phyloP scores from a whole-genome alignment of 92 coral and sea anemone species.

The Palythoa caribaeorum region DNA sequence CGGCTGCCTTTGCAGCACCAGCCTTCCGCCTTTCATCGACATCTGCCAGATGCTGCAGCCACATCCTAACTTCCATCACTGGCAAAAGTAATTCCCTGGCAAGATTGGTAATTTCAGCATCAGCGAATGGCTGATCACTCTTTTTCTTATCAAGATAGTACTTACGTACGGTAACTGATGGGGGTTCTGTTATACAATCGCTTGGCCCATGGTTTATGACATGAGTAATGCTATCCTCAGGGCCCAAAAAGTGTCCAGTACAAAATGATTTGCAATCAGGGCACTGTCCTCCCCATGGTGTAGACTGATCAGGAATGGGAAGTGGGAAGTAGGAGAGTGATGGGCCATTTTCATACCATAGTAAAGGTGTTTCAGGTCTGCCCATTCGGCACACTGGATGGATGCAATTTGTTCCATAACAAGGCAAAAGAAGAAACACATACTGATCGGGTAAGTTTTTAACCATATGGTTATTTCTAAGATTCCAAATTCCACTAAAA shows the following conservation, averaged over 20 bases:
- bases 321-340: conserved; percentile 39
- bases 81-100: conserved; percentile 45
- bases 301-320: conserved; percentile 40
- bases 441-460: conserved; percentile 35
- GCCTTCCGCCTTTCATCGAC: conserved; percentile 35
- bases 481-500: conserved; percentile 32
- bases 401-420: conserved; percentile 32
- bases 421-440: conserved; percentile 44
- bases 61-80: conserved; percentile 43
- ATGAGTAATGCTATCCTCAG: conserved; percentile 29
- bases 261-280: conserved; percentile 32
- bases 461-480: conserved; percentile 49
- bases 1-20: conserved; percentile 54
- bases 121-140: conserved; percentile 26
- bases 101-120: conserved; percentile 33
- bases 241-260: conserved; percentile 45
- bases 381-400: conserved; percentile 53
- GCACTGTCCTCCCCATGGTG: conserved; percentile 46
- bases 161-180: conserved; percentile 40
- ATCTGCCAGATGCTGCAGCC: conserved; percentile 49
- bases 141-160: conserved; percentile 16
- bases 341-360: conserved; percentile 41
- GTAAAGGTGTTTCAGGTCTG: conserved; percentile 14
- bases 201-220: conserved; percentile 26
- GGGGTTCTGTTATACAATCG: conserved; percentile 44